Conservation (phyloP, 2,797 vertebrate genomes). For the Babyrousa celebensis region DNA sequence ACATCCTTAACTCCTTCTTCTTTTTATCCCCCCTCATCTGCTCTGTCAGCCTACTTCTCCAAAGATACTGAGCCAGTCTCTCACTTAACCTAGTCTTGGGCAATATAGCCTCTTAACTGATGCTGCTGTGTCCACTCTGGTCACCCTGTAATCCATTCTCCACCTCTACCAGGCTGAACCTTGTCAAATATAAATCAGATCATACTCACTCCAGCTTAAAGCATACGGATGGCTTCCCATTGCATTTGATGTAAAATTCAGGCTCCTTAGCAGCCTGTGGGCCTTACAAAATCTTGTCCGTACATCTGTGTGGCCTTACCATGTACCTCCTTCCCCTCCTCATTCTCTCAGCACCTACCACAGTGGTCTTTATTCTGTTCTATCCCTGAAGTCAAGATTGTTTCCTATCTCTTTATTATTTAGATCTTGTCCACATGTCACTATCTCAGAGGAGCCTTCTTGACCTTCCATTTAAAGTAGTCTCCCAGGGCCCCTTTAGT, state of each 20-base stretch:
- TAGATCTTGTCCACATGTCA: conserved; percentile 1
- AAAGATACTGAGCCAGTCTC: conserved; percentile 3
- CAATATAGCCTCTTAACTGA: not conserved
- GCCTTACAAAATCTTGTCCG: not conserved
- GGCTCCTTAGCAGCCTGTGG: not conserved
- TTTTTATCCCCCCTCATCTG: not conserved
- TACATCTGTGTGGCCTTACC: conserved; percentile 4
- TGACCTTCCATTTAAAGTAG: not conserved
- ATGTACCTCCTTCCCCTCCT: not conserved
- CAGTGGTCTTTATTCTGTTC: conserved; percentile 6
- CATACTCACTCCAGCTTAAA: conserved; percentile 32
- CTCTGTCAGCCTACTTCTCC: not conserved
- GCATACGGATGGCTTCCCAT: not conserved
- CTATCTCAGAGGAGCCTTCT: conserved; percentile 37
- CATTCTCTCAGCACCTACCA: conserved; percentile 1
- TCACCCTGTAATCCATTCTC: not conserved
- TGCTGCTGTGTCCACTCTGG: not conserved
- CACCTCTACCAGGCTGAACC: not conserved
- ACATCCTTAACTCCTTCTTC: not conserved
- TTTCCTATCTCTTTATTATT: conserved; percentile 32
- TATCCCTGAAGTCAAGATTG: not conserved
- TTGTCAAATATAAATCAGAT: conserved; percentile 24
- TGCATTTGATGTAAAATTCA: not conserved
- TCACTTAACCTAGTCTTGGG: not conserved
- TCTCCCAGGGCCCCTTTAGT: not conserved